A percentile compares a stretch with the other conserved stretches of the same genome.
These are phyloP conservation scores for Heliconius charithonia DNA, from an alignment of 2,888 invertebrate species.

Conservation along the genomic window DNA sequence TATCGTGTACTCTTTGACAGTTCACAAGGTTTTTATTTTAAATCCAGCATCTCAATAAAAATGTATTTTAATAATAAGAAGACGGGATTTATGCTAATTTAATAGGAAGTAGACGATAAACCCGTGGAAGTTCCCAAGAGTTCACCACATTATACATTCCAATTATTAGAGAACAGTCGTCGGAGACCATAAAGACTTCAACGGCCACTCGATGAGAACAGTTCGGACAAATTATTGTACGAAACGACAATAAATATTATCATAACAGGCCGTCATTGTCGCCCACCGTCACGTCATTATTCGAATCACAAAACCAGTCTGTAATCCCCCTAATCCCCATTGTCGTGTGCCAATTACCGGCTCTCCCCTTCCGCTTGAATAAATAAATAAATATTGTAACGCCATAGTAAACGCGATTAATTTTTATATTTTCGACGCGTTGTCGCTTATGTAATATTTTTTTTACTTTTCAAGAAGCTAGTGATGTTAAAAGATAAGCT, in stretches of 20 bases:
- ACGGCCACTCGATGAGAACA: constrained; percentile 57
- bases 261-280: constrained; percentile 77
- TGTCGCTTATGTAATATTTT: constrained; percentile 35
- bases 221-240: constrained; percentile 71
- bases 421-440: constrained; percentile 54
- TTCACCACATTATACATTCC: constrained; percentile 57
- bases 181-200: constrained; percentile 53
- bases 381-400: constrained; percentile 78
- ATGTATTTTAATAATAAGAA: constrained; percentile 20
- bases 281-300: constrained; percentile 73
- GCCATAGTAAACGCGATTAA: constrained; percentile 56
- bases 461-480: constrained; percentile 6
- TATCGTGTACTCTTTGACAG: constrained; percentile 2
- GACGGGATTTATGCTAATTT: constrained; percentile 5
- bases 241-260: constrained; percentile 73
- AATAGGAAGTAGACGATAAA: constrained; percentile 22
- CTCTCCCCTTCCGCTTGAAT: constrained; percentile 82
- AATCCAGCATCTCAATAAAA: neutral
- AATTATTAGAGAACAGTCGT: constrained; percentile 55
- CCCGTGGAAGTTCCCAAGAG: constrained; percentile 44
- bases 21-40: neutral
- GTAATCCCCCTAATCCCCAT: constrained; percentile 80
- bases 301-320: constrained; percentile 79
- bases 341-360: constrained; percentile 79
- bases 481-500: neutral